phyloP scores from a whole-genome alignment of 2,797 vertebrate species.

The Spinus olivaceus region DNA sequence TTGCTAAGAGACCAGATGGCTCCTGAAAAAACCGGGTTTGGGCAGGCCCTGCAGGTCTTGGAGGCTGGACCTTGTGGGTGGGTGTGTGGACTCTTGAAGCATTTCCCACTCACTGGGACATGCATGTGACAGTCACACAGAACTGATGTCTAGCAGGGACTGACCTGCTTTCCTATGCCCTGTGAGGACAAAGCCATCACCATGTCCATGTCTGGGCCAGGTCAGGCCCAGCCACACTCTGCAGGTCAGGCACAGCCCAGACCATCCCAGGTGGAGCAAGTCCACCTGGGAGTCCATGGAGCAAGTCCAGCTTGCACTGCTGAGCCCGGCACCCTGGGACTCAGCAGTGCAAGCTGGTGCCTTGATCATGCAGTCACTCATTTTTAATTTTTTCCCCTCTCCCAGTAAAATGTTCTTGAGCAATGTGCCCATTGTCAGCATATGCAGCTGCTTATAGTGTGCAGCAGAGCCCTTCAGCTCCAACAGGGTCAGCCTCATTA shows the following conservation, averaged over 20 bases:
- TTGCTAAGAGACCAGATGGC: background rate
- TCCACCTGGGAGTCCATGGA: background rate
- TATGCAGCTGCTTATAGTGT: background rate
- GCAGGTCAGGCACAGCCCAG: background rate
- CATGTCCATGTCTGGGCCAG: background rate
- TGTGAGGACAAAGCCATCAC: background rate
- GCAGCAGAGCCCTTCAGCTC: background rate
- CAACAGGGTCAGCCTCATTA: background rate
- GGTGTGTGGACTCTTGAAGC: accelerated
- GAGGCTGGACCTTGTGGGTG: accelerated
- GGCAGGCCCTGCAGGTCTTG: accelerated
- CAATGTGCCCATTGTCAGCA: background rate
- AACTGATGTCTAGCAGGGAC: background rate
- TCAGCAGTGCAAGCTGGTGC: background rate
- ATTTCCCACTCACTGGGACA: background rate
- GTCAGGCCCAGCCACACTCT: background rate
- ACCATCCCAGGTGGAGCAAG: background rate
- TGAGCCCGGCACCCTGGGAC: accelerated
- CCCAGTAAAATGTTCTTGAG: background rate
- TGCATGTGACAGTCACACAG: background rate
- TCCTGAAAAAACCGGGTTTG: background rate
- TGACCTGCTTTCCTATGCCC: background rate
- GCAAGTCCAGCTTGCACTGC: background rate
- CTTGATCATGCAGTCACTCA: background rate
- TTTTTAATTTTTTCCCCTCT: background rate